Conservation (phyloP, 1,140 invertebrate species). For the Lanistes nyassanus region DNA sequence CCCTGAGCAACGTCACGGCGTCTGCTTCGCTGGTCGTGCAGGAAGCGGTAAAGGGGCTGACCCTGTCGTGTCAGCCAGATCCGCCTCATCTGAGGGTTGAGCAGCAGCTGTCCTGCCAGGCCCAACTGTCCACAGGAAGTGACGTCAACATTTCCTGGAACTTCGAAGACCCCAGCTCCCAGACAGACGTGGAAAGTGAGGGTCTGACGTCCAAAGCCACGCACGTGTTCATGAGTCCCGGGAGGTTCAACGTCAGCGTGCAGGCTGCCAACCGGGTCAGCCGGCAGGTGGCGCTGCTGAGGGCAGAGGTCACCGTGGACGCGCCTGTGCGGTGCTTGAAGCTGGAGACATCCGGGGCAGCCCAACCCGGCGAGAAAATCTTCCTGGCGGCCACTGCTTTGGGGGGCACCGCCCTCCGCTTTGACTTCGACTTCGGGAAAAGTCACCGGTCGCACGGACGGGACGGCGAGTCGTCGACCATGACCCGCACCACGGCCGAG, state of each 20-base stretch:
- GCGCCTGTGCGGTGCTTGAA: not conserved
- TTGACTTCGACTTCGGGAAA: conserved; percentile 11
- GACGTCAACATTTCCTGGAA: conserved; percentile 7
- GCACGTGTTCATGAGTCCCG: conserved; percentile 2
- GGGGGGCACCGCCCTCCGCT: not conserved
- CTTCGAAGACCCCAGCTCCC: not conserved
- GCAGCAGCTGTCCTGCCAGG: conserved; percentile 4
- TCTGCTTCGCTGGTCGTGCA: conserved; percentile 2
- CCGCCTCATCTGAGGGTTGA: not conserved
- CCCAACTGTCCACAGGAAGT: not conserved
- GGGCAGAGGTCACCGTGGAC: not conserved
- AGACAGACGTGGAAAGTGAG: conserved; percentile 7
- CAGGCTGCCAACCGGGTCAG: conserved; percentile 9
- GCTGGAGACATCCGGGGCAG: not conserved
- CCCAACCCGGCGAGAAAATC: not conserved
- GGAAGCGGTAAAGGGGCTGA: not conserved
- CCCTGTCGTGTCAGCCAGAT: not conserved
- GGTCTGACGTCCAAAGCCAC: not conserved
- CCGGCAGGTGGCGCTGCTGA: not conserved
- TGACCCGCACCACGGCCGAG: not conserved
- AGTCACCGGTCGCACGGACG: not conserved
- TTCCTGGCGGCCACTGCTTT: conserved; percentile 2
- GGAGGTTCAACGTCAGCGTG: conserved; percentile 17
- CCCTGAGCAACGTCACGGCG: conserved; percentile 3
- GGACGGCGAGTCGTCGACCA: not conserved